phyloP scores from a whole-genome alignment of 1,140 invertebrate genomes.

The Monomorium pharaonis region DNA sequence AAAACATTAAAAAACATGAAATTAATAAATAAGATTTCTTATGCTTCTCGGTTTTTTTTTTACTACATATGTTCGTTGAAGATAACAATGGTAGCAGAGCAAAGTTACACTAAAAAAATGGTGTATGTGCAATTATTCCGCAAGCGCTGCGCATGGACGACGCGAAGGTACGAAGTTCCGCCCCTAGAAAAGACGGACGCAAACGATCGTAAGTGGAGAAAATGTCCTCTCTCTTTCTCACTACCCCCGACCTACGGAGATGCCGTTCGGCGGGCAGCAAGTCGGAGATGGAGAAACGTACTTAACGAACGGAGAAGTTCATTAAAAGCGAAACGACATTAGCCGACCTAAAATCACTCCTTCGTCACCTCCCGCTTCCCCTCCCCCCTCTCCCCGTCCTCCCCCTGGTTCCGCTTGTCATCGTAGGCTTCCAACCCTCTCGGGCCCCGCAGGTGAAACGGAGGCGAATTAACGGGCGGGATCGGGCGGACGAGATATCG shows the following conservation, averaged over 20 bases:
- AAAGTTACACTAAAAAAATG: neutral
- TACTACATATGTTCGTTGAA: neutral
- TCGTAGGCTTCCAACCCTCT: constrained; percentile 20
- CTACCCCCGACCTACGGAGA: constrained; percentile 22
- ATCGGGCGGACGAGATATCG: constrained; percentile 66
- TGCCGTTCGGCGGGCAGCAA: constrained; percentile 44
- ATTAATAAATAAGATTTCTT: neutral
- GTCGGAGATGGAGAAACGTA: constrained; percentile 83
- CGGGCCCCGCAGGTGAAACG: constrained; percentile 65
- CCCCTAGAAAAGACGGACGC: neutral
- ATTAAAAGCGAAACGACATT: constrained; percentile 85
- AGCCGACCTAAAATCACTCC: constrained; percentile 85
- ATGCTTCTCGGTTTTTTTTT: neutral
- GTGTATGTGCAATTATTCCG: neutral
- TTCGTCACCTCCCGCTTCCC: constrained; percentile 37
- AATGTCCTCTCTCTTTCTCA: constrained; percentile 20
- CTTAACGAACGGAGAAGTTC: constrained; percentile 85
- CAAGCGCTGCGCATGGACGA: neutral
- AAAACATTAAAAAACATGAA: neutral
- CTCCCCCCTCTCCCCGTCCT: neutral
- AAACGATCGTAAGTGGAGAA: constrained; percentile 46
- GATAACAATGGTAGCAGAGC: neutral
- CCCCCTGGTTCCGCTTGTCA: constrained; percentile 69
- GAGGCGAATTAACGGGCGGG: constrained; percentile 45
- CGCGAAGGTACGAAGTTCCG: constrained; percentile 18